phyloP scores from a whole-genome alignment of 2,113 vertebrate genomes.

The Puma concolor region DNA sequence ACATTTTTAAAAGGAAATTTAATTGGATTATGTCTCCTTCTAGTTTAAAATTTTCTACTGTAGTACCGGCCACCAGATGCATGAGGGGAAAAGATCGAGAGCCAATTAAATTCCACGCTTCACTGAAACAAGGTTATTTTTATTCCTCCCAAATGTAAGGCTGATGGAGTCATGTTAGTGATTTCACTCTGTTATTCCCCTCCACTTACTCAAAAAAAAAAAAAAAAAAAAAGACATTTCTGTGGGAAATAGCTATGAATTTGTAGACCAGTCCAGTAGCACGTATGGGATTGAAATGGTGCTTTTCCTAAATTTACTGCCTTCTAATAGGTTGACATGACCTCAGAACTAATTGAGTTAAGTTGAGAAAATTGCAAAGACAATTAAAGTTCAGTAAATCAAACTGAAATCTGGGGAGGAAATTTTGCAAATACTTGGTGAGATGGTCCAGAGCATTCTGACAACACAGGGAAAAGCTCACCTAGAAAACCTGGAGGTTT shows the following conservation, averaged over 20 bases:
- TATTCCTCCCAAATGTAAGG: conserved; percentile 75
- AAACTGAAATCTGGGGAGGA: conserved; percentile 41
- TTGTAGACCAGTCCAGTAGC: background rate
- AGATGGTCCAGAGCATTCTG: conserved; percentile 23
- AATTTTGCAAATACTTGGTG: conserved; percentile 34
- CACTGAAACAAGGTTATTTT: conserved; percentile 77
- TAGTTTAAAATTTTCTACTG: conserved; percentile 80
- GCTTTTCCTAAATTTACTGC: conserved; percentile 41
- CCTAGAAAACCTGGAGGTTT: background rate
- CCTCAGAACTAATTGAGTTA: conserved; percentile 60
- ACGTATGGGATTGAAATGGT: background rate
- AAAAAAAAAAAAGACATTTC: background rate
- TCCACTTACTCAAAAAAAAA: conserved; percentile 19
- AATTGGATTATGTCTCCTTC: conserved; percentile 81
- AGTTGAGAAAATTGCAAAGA: conserved; percentile 56
- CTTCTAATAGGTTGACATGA: conserved; percentile 40
- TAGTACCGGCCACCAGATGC: conserved; percentile 75
- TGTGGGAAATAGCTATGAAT: conserved; percentile 41
- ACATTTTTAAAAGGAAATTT: conserved; percentile 80
- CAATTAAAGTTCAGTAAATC: conserved; percentile 47
- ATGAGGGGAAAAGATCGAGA: conserved; percentile 64
- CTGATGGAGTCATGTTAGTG: conserved; percentile 57
- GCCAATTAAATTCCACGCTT: conserved; percentile 77
- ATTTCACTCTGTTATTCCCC: conserved; percentile 59
- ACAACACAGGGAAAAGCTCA: conserved; percentile 27